Conservation (phyloP, 2,888 invertebrate species). For the Diadegma fenestrale region DNA sequence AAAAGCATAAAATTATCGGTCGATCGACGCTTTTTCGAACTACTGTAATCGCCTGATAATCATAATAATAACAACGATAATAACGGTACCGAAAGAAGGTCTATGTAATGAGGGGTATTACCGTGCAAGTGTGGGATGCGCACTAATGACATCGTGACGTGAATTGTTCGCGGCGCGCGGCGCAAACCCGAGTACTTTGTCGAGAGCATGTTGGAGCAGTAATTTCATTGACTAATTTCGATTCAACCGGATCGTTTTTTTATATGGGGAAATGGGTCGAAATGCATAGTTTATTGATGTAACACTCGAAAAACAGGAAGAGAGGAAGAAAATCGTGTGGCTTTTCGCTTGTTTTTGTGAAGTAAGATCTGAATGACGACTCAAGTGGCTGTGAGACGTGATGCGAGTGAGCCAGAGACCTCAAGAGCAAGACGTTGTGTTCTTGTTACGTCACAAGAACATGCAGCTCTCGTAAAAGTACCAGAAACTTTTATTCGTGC, state of each 20-base stretch:
- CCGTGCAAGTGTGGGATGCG: slow-evolving; percentile 63
- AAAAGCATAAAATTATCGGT: slow-evolving; percentile 46
- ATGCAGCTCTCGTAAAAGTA: slow-evolving; percentile 16
- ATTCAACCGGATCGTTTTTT: slow-evolving; percentile 14
- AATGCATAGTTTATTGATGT: slow-evolving; percentile 13
- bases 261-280: slow-evolving; percentile 27
- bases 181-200: slow-evolving; percentile 53
- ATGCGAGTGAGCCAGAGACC: slow-evolving; percentile 30
- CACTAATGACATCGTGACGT: slow-evolving; percentile 55
- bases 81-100: slow-evolving; percentile 42
- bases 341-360: slow-evolving; percentile 30
- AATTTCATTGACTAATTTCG: slow-evolving; percentile 27
- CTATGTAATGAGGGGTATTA: slow-evolving; percentile 68
- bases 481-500: slow-evolving; percentile 41
- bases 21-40: slow-evolving; percentile 50
- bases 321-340: background rate
- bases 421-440: slow-evolving; percentile 15
- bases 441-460: slow-evolving; percentile 49
- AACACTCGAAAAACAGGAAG: background rate
- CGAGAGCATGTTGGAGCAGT: slow-evolving; percentile 33
- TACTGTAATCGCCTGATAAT: slow-evolving; percentile 32
- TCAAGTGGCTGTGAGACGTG: slow-evolving; percentile 54
- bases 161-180: slow-evolving; percentile 51
- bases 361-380: slow-evolving; percentile 40
- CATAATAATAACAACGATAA: slow-evolving; percentile 41